Evolutionary conservation across 2,797 vertebrate species (phyloP).

Genomic region (Sebastes hopkinsi): DNA sequence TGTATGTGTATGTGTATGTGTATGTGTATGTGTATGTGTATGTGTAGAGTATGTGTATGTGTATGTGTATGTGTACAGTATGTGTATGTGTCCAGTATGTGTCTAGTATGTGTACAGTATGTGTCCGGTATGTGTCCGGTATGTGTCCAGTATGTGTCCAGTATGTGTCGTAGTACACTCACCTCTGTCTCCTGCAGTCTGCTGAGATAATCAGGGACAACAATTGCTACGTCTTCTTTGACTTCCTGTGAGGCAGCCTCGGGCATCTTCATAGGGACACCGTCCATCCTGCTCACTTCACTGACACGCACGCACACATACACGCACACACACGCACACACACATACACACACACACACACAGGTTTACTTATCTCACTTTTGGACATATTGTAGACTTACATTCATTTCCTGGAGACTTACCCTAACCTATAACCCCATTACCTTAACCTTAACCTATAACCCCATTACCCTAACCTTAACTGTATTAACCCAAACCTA

Average conservation of each 20-base stretch:
- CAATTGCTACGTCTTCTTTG: conserved; percentile 63
- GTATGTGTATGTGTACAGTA: too few relatives aligned
- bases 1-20: too few relatives aligned
- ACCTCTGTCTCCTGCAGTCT: conserved; percentile 84
- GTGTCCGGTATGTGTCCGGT: too few relatives aligned
- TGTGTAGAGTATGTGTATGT: too few relatives aligned
- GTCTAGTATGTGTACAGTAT: too few relatives aligned
- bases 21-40: too few relatives aligned
- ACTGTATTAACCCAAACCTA: too few relatives aligned
- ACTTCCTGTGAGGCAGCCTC: conserved; percentile 55
- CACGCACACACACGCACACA: neutral
- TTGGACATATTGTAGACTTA: neutral
- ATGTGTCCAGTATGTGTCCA: too few relatives aligned
- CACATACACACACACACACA: neutral
- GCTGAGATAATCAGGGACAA: conserved; percentile 81
- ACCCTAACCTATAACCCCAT: too few relatives aligned
- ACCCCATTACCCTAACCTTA: too few relatives aligned
- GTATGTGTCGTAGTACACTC: neutral
- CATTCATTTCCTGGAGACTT: neutral
- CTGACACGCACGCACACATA: neutral
- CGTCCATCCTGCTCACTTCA: conserved; percentile 84
- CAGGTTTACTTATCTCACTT: neutral
- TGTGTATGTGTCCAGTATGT: too few relatives aligned
- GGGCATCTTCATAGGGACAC: conserved; percentile 85
- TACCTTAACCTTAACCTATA: too few relatives aligned